A percentile compares a stretch with the other conserved stretches of the same genome.
These are phyloP conservation scores for Antitype chi DNA, from an alignment of 2,888 invertebrate species.

Conservation along the genomic window DNA sequence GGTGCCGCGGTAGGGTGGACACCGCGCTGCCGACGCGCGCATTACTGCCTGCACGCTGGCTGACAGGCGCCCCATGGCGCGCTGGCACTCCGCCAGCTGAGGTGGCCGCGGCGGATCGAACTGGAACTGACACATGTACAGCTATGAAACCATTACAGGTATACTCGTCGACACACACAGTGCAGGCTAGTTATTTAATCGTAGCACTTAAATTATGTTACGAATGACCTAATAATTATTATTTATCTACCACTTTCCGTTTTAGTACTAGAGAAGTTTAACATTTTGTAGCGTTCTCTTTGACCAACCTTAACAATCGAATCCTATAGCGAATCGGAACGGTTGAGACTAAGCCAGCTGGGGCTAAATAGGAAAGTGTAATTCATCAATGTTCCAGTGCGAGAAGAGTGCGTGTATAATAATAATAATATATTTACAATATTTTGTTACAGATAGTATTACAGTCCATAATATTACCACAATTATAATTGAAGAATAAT, in stretches of 20 bases:
- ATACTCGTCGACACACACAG: not conserved
- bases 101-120: conserved; percentile 84
- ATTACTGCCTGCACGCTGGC: conserved; percentile 84
- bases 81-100: conserved; percentile 81
- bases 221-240: too few species aligned
- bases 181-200: not conserved
- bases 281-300: too few species aligned
- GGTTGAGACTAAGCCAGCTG: not conserved
- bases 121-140: conserved; percentile 77
- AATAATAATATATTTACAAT: not conserved
- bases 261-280: not conserved
- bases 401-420: not conserved
- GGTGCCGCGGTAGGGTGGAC: conserved; percentile 84
- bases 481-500: not conserved
- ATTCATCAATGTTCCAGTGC: not conserved
- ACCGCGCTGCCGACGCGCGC: conserved; percentile 81
- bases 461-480: not conserved
- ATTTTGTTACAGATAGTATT: not conserved
- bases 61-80: conserved; percentile 82
- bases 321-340: not conserved
- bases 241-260: too few species aligned
- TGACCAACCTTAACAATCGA: not conserved
- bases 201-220: not conserved
- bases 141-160: conserved; percentile 1
- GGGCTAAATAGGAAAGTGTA: not conserved